phyloP scores from a whole-genome alignment of 2,888 invertebrate genomes.

The Lathronympha strigana region DNA sequence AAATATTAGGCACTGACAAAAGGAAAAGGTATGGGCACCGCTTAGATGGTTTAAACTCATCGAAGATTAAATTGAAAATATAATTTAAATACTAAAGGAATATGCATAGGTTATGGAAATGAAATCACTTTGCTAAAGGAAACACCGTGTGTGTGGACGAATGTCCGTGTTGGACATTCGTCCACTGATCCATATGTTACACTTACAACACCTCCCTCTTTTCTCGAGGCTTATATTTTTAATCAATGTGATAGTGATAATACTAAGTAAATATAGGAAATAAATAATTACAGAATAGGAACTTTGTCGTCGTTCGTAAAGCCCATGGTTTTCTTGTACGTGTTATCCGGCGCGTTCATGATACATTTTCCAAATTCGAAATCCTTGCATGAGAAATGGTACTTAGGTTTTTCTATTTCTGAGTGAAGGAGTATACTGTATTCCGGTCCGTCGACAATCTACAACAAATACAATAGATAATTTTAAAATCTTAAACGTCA shows the following conservation, averaged over 20 bases:
- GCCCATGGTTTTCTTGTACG: conserved; percentile 73
- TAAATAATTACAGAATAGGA: conserved; percentile 60
- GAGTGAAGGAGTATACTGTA: conserved; percentile 85
- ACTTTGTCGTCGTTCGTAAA: conserved; percentile 67
- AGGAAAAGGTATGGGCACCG: too few species aligned
- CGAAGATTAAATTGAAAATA: too few species aligned
- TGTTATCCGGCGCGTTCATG: conserved; percentile 76
- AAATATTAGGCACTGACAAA: too few species aligned
- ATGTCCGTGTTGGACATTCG: too few species aligned
- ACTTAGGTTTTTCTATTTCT: conserved; percentile 81
- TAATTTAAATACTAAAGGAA: too few species aligned
- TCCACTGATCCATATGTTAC: too few species aligned
- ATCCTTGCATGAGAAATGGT: conserved; percentile 86
- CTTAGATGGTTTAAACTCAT: too few species aligned
- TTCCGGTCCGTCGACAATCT: conserved; percentile 88
- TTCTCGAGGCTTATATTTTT: background rate
- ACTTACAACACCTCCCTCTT: too few species aligned
- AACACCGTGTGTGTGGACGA: too few species aligned
- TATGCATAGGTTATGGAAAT: too few species aligned
- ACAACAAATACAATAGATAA: conserved; percentile 21
- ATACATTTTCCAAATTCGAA: conserved; percentile 88
- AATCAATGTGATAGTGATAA: background rate
- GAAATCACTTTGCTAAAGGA: too few species aligned
- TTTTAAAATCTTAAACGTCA: too few species aligned
- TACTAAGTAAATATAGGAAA: background rate